Conservation (phyloP, 2,113 vertebrate genomes). For the Corydoras sp. region DNA sequence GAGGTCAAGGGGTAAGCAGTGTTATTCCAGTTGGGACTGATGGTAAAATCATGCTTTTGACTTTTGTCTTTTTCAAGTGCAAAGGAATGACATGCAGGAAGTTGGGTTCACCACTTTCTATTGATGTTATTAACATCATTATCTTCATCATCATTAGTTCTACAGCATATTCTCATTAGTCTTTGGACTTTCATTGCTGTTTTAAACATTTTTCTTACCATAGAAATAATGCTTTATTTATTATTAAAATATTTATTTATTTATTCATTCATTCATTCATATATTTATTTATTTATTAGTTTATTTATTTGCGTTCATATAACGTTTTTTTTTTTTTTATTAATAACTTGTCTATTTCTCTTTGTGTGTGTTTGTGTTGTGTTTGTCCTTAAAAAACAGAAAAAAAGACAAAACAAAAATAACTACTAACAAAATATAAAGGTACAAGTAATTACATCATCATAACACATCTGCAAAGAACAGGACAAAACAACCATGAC, state of each 20-base stretch:
- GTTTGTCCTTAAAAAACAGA: conserved; percentile 55
- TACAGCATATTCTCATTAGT: conserved; percentile 31
- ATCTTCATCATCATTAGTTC: conserved; percentile 37
- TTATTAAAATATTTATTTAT: conserved; percentile 45
- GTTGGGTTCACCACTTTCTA: conserved; percentile 51
- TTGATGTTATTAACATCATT: conserved; percentile 53
- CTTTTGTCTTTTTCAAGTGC: conserved; percentile 41
- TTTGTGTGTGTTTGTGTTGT: conserved; percentile 54
- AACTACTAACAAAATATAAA: conserved; percentile 52
- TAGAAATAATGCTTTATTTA: conserved; percentile 43
- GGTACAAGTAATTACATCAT: conserved; percentile 51
- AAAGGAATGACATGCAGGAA: conserved; percentile 34
- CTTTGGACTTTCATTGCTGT: conserved; percentile 36
- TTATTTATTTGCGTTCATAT: not conserved
- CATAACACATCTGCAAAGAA: conserved; percentile 52
- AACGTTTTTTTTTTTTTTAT: conserved; percentile 17
- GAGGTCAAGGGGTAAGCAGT: not conserved
- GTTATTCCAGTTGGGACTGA: conserved; percentile 11
- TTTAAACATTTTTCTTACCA: conserved; percentile 31
- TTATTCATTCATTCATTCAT: conserved; percentile 27
- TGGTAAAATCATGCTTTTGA: conserved; percentile 26
- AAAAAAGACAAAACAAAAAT: conserved; percentile 47
- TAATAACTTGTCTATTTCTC: conserved; percentile 36
- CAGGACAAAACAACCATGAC: conserved; percentile 38
- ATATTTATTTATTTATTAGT: conserved; percentile 33